Evolutionary conservation across 64 coral and sea anemone species (phyloP), one percentile per base, ranked within the genome.

Genomic region (Actinia tenebrosa): DNA sequence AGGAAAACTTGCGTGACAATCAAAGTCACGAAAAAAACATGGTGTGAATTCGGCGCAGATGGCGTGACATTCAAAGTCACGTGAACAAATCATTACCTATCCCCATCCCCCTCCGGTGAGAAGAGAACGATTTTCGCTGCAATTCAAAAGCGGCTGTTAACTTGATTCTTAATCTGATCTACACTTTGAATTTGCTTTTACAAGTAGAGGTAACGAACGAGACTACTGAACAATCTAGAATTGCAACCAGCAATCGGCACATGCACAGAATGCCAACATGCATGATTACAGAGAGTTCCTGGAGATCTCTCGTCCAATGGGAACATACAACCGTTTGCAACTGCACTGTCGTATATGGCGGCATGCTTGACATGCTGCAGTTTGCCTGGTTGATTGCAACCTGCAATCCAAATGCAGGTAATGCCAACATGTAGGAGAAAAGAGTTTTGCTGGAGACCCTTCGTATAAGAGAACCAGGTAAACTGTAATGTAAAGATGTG

Each of bases 11-110:
- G 26, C 25, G 69, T 75, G 69, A 75, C 69, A 75, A 75, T 75
- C 69, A 26, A 75, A 75, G 69, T 75, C 69, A 75, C 69, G 20
- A 72, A 17, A 37, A 72, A 72, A 37, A n/a, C 6, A 20, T 66
- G 22, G 69, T 72, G 69, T 15, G 11, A 11, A 37, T 72, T 37
- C 9, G 9, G 69, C 69, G 26, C 8, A 11, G 69, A 72, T 10
- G n/a, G 69, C 26, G 69, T 72, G 69, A 72, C 69, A 72, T 22
- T 72, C 69, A 72, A 72, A 72, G 69, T 72, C 69, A 72, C 69
- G 7, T 75, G 13, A 13, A 75, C 63, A 75, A 30, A 75, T 15
- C 26, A 75, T 26, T n/a, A 75, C 26, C 69, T 26, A 26, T 30
- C 69, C 69, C 14, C 19, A 9, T 25, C 69, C 69, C 69, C 25